phyloP scores from a whole-genome alignment of 2,113 vertebrate species.

The Caracal caracal region DNA sequence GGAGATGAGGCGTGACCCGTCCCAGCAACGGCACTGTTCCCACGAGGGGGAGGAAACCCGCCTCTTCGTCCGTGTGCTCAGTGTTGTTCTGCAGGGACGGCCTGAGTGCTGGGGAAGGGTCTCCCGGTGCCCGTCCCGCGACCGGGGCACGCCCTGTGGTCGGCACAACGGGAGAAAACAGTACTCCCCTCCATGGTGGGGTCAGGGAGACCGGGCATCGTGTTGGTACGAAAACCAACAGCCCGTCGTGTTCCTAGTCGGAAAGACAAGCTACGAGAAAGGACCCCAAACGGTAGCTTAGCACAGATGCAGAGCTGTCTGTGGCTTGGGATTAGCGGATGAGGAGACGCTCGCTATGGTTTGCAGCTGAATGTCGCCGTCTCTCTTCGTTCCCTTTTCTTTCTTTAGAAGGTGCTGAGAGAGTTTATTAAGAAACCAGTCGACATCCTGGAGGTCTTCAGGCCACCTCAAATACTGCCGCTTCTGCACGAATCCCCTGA shows the following conservation, averaged over 20 bases:
- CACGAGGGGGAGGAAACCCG: accelerated
- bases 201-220: neutral
- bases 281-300: neutral
- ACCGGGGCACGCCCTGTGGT: accelerated
- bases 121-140: neutral
- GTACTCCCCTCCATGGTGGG: neutral
- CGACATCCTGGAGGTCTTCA: conserved; percentile 92
- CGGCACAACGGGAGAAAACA: accelerated
- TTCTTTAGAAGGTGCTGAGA: conserved; percentile 86
- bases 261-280: neutral
- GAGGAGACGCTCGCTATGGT: conserved; percentile 59
- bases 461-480: conserved; percentile 91
- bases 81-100: too few relatives aligned
- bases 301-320: neutral
- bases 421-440: conserved; percentile 91
- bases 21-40: too few relatives aligned
- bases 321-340: neutral
- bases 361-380: conserved; percentile 55
- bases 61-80: neutral
- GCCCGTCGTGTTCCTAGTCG: neutral
- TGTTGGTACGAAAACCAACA: neutral
- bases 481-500: conserved; percentile 88
- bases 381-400: conserved; percentile 72
- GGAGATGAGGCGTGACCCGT: accelerated
- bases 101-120: too few relatives aligned